phyloP scores from a whole-genome alignment of 1,140 invertebrate genomes.

The Ctenoplectra terminalis region DNA sequence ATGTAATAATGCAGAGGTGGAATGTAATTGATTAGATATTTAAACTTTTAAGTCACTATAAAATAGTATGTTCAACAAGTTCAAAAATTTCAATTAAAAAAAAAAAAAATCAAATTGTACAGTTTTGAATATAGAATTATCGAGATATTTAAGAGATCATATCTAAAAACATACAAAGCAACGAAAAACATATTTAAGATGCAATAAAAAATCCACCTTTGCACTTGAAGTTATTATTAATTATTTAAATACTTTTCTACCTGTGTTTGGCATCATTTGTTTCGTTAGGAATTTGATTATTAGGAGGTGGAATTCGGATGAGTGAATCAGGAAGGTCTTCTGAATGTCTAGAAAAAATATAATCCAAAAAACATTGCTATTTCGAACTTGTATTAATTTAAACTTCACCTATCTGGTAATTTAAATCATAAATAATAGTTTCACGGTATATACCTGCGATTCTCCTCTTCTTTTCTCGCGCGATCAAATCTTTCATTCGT shows the following conservation, averaged over 20 bases:
- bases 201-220: neutral
- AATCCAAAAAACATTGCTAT: too few species aligned
- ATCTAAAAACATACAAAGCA: too few species aligned
- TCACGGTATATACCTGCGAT: constrained; percentile 69
- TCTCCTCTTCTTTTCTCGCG: constrained; percentile 76
- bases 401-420: neutral
- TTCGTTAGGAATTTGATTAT: neutral
- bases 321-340: neutral
- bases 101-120: too few species aligned
- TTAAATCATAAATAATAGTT: neutral
- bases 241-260: constrained; percentile 2
- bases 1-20: constrained; percentile 20
- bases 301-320: neutral
- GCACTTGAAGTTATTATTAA: neutral
- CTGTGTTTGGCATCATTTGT: constrained; percentile 5
- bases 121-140: too few species aligned
- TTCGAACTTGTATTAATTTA: neutral
- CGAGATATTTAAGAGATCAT: neutral
- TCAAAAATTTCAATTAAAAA: too few species aligned
- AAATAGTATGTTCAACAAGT: neutral
- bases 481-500: constrained; percentile 84
- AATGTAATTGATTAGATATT: neutral
- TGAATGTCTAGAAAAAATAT: constrained; percentile 4
- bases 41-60: neutral
- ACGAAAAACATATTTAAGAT: neutral